Conservation (phyloP, 1,140 invertebrate genomes). For the Drosophila paulistorum region DNA sequence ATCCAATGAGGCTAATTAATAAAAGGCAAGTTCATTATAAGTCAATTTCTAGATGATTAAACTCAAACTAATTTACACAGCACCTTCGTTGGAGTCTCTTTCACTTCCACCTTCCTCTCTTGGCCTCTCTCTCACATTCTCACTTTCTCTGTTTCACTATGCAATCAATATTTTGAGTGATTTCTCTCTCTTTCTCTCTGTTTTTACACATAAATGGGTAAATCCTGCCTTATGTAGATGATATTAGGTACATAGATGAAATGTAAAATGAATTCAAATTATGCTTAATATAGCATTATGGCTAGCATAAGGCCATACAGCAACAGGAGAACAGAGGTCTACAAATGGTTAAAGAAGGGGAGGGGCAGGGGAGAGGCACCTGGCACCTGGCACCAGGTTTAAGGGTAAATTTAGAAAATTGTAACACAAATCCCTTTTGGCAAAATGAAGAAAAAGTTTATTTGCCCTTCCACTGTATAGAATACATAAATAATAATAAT, state of each 20-base stretch:
- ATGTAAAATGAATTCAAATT: slow-evolving; percentile 69
- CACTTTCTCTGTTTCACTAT: not conserved
- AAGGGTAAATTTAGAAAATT: slow-evolving; percentile 68
- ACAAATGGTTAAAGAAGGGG: too few relatives aligned
- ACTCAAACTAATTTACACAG: slow-evolving; percentile 53
- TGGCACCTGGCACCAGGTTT: slow-evolving; percentile 13
- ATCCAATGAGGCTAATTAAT: slow-evolving; percentile 51
- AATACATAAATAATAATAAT: slow-evolving; percentile 33
- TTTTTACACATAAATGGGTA: not conserved
- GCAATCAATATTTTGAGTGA: slow-evolving; percentile 1
- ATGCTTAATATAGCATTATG: slow-evolving; percentile 62
- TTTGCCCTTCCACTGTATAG: not conserved
- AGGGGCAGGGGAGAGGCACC: not conserved
- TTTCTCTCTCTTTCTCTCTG: not conserved
- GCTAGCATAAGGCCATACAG: too few relatives aligned
- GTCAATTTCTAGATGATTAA: slow-evolving; percentile 63
- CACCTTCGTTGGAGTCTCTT: not conserved
- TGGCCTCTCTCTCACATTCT: too few relatives aligned
- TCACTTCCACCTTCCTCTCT: too few relatives aligned
- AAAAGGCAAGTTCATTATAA: slow-evolving; percentile 40
- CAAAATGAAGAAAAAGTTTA: slow-evolving; percentile 10
- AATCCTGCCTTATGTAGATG: slow-evolving; percentile 16
- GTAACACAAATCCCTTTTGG: slow-evolving; percentile 33
- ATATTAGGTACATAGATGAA: slow-evolving; percentile 14
- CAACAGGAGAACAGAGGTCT: not conserved